Percentiles rank a stretch among this genome's conserved stretches.
These are phyloP conservation scores for Lissonota sp. DNA, from an alignment of 2,888 invertebrate genomes.

Conservation along the genomic window DNA sequence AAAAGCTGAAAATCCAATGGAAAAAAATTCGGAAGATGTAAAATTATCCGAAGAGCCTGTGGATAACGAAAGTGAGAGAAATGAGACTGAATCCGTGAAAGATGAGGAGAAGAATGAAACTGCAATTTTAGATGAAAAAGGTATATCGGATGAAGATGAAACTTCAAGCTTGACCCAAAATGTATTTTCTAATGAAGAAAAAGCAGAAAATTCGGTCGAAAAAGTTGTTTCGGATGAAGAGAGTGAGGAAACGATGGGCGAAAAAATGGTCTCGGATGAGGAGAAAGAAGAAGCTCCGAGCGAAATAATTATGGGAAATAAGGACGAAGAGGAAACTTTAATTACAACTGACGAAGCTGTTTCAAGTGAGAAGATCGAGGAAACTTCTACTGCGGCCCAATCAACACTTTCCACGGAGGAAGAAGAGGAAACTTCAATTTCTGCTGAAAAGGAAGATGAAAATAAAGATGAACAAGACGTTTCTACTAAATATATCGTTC, in stretches of 20 bases:
- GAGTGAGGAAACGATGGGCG: neutral
- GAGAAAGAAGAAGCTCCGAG: neutral
- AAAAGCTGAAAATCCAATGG: constrained; percentile 1
- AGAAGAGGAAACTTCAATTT: neutral
- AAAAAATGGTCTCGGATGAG: neutral
- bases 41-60: too few relatives aligned
- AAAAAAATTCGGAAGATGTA: neutral
- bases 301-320: neutral
- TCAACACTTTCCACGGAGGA: neutral
- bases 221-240: neutral
- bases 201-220: too few relatives aligned
- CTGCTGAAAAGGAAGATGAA: neutral
- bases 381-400: neutral
- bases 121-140: too few relatives aligned
- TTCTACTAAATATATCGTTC: neutral
- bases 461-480: neutral
- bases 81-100: neutral
- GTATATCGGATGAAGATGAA: too few relatives aligned
- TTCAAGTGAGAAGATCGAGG: too few relatives aligned
- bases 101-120: neutral
- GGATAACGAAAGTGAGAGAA: too few relatives aligned
- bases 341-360: neutral
- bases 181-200: too few relatives aligned
- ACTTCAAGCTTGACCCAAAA: too few relatives aligned
- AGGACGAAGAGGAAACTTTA: neutral